Conservation (phyloP, 2,113 vertebrate genomes). For the Proterorhinus semilunaris region DNA sequence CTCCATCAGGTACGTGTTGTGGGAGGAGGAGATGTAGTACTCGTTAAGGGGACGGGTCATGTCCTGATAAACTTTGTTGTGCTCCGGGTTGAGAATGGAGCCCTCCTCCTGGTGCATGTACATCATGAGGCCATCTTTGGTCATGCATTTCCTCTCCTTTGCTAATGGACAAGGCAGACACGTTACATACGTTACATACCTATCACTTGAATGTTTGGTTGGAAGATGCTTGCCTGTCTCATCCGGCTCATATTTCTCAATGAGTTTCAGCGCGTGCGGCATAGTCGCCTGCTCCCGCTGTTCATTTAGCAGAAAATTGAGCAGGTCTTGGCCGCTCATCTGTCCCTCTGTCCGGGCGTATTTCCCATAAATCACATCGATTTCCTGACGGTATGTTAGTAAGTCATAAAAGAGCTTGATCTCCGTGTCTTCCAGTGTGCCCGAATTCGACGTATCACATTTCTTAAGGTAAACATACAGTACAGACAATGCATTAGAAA, state of each 20-base stretch:
- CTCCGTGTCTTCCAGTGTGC: constrained; percentile 86
- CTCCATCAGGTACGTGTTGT: constrained; percentile 95
- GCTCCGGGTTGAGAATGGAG: constrained; percentile 80
- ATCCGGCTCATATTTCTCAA: constrained; percentile 87
- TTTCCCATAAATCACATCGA: constrained; percentile 79
- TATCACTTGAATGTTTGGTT: neutral
- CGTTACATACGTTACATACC: neutral
- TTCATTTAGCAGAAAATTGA: constrained; percentile 78
- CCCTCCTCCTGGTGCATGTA: constrained; percentile 85
- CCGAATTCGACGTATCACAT: constrained; percentile 88
- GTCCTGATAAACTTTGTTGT: constrained; percentile 87
- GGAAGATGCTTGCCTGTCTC: constrained; percentile 71
- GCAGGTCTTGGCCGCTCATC: constrained; percentile 81
- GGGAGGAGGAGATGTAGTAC: constrained; percentile 94
- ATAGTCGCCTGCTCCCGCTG: constrained; percentile 79
- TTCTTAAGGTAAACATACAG: constrained; percentile 55
- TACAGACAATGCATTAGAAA: neutral
- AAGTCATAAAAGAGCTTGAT: constrained; percentile 91
- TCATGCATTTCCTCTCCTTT: constrained; percentile 81
- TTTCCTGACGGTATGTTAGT: constrained; percentile 86
- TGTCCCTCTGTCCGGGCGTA: constrained; percentile 63
- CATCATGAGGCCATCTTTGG: constrained; percentile 93
- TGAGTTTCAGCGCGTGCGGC: constrained; percentile 77
- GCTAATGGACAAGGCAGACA: constrained; percentile 68
- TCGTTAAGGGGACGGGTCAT: constrained; percentile 92